Conservation (phyloP, 2,113 vertebrate genomes). For the Terrapene triunguis region DNA sequence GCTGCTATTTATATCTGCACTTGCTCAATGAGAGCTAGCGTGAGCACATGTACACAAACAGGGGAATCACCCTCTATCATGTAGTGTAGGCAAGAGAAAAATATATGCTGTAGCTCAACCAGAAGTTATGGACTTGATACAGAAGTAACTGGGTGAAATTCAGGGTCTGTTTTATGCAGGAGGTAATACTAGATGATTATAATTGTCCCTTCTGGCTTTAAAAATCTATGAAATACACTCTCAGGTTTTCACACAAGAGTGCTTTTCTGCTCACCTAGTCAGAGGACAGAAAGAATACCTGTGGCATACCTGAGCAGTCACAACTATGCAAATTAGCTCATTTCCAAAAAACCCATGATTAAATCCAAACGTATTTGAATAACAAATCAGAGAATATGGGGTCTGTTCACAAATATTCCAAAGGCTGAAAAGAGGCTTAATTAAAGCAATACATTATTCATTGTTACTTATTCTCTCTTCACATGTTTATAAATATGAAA, state of each 20-base stretch:
- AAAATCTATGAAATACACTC: fast-evolving
- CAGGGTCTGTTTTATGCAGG: fast-evolving
- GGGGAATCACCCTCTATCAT: not conserved
- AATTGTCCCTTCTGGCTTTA: not conserved
- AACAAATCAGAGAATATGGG: too few relatives aligned
- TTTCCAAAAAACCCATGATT: not conserved
- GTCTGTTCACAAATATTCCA: not conserved
- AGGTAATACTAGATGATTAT: not conserved
- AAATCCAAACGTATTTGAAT: not conserved
- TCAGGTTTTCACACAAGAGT: fast-evolving
- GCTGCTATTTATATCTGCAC: not conserved
- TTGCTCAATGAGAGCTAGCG: not conserved
- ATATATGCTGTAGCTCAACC: not conserved
- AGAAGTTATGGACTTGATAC: not conserved
- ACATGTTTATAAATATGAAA: fast-evolving
- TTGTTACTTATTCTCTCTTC: not conserved
- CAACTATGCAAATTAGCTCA: not conserved
- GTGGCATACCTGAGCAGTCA: not conserved
- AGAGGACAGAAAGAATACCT: not conserved
- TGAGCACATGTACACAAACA: too few relatives aligned
- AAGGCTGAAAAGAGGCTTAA: not conserved
- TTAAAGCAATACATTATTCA: not conserved
- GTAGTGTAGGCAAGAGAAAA: not conserved
- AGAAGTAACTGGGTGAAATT: not conserved
- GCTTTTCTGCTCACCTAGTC: not conserved